A percentile compares a stretch with the other conserved stretches of the same genome.
Conservation (phyloP, 2,888 invertebrate genomes). For the Apodemia duryi region DNA sequence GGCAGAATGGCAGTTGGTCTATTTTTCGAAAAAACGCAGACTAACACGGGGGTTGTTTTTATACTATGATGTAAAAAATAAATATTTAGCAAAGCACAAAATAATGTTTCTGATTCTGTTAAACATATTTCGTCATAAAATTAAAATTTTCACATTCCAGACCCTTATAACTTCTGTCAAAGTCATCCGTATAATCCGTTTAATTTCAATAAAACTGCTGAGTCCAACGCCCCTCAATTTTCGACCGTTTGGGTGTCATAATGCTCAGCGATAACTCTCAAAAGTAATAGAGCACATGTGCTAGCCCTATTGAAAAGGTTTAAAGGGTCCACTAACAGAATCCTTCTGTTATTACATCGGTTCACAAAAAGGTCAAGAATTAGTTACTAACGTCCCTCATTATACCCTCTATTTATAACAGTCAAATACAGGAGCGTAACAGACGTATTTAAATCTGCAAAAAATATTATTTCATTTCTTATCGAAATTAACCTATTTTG, state of each 20-base stretch:
- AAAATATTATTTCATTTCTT: too few relatives aligned
- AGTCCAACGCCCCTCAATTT: conserved; percentile 25
- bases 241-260: conserved; percentile 38
- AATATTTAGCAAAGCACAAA: too few relatives aligned
- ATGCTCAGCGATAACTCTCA: conserved; percentile 51
- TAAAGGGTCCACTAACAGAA: conserved; percentile 44
- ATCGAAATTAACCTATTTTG: too few relatives aligned
- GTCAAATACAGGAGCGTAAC: not conserved
- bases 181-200: conserved; percentile 14
- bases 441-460: not conserved
- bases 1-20: too few relatives aligned
- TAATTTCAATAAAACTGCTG: conserved; percentile 15
- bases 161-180: conserved; percentile 9
- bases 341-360: conserved; percentile 34
- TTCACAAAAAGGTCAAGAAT: conserved; percentile 47
- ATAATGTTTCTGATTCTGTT: too few relatives aligned
- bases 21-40: too few relatives aligned
- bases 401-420: conserved; percentile 21
- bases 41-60: too few relatives aligned
- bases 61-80: too few relatives aligned
- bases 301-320: conserved; percentile 42
- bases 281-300: conserved; percentile 56
- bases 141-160: not conserved
- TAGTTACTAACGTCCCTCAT: conserved; percentile 43
- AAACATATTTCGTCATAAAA: not conserved